Conservation (phyloP, 2,888 invertebrate genomes). For the Caenorhabditis afra region DNA sequence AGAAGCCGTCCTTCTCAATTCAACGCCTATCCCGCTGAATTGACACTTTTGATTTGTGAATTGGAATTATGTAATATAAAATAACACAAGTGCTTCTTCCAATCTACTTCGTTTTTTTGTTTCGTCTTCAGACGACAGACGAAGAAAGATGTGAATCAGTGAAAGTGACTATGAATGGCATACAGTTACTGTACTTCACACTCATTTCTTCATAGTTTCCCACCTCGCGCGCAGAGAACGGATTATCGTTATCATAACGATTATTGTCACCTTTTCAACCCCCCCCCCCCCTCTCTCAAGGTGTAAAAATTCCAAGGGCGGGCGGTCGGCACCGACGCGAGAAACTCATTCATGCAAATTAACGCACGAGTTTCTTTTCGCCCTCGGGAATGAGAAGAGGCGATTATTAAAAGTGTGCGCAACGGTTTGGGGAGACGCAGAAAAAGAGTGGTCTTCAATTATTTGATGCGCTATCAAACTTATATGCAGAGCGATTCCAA, state of each 20-base stretch:
- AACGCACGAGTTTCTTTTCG: slow-evolving; percentile 10
- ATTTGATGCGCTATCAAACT: slow-evolving; percentile 53
- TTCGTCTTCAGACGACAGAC: background rate
- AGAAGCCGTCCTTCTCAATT: background rate
- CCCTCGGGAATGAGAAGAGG: background rate
- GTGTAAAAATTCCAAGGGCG: slow-evolving; percentile 21
- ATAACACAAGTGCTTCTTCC: too few species aligned
- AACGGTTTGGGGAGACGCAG: slow-evolving; percentile 8
- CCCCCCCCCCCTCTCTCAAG: slow-evolving; percentile 9
- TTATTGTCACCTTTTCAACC: slow-evolving; percentile 25
- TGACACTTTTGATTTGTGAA: background rate
- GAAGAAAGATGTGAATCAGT: background rate
- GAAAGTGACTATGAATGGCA: background rate
- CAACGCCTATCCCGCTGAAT: background rate
- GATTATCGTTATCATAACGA: slow-evolving; percentile 41
- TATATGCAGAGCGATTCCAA: slow-evolving; percentile 1
- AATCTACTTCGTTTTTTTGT: background rate
- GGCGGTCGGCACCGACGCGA: background rate
- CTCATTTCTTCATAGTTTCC: background rate
- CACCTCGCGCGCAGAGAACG: background rate
- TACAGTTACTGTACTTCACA: slow-evolving; percentile 6
- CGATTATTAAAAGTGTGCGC: slow-evolving; percentile 1
- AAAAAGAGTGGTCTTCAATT: slow-evolving; percentile 18
- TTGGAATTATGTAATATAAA: too few species aligned
- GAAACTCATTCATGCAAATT: slow-evolving; percentile 43